phyloP scores from a whole-genome alignment of 2,888 invertebrate species.

The Lycocerus yunnanus region DNA sequence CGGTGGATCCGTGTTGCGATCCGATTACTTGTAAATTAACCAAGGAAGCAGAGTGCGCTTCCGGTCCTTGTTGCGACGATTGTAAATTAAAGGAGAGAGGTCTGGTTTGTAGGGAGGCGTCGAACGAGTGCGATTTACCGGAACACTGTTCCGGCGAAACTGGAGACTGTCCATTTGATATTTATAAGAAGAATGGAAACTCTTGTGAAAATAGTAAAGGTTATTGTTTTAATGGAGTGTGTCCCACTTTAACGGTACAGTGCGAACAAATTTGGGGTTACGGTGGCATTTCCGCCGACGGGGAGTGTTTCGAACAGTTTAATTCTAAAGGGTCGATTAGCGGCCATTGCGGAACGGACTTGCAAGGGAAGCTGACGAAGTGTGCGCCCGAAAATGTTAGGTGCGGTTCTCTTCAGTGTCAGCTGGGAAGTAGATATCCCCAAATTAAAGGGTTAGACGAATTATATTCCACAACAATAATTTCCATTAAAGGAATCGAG shows the following conservation, averaged over 20 bases:
- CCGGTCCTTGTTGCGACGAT: conserved; percentile 88
- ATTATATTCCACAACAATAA: conserved; percentile 85
- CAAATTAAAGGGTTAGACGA: conserved; percentile 79
- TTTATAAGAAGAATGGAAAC: conserved; percentile 91
- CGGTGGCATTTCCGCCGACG: conserved; percentile 80
- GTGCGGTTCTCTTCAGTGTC: conserved; percentile 95
- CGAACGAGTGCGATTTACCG: conserved; percentile 94
- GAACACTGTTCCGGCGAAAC: conserved; percentile 89
- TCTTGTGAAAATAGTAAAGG: conserved; percentile 63
- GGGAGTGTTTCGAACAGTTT: conserved; percentile 91
- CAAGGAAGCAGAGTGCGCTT: conserved; percentile 92
- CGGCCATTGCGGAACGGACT: conserved; percentile 92
- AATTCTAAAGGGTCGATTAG: conserved; percentile 94
- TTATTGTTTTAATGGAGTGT: conserved; percentile 85
- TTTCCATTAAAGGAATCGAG: conserved; percentile 85
- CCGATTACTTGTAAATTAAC: conserved; percentile 94
- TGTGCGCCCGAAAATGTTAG: conserved; percentile 80
- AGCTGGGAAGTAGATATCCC: conserved; percentile 83
- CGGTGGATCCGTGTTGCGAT: conserved; percentile 94
- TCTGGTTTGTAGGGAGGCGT: conserved; percentile 80
- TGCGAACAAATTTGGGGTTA: conserved; percentile 95
- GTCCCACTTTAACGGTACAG: conserved; percentile 85
- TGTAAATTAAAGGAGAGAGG: conserved; percentile 79
- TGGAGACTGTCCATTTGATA: conserved; percentile 89
- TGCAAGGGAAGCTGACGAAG: conserved; percentile 73